Conservation (phyloP, 1,140 invertebrate genomes). For the Bombus difficillimus region DNA sequence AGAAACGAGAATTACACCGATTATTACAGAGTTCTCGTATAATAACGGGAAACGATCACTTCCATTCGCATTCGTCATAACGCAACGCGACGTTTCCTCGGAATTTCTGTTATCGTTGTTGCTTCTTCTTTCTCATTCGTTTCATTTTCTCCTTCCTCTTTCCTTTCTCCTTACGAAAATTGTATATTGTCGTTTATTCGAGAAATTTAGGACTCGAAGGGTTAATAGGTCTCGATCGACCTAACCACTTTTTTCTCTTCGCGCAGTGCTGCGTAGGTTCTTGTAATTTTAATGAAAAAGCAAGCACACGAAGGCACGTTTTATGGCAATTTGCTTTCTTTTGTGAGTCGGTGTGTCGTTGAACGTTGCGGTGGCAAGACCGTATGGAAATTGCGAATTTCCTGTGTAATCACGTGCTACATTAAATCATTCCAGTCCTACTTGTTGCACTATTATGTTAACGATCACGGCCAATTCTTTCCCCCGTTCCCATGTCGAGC, state of each 20-base stretch:
- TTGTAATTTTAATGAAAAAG: conserved; percentile 3
- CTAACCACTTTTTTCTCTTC: too few relatives aligned
- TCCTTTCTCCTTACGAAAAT: not conserved
- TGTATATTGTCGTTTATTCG: not conserved
- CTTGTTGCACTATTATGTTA: conserved; percentile 45
- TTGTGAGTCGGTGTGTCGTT: conserved; percentile 11
- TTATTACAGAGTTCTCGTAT: conserved; percentile 41
- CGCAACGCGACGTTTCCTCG: conserved; percentile 4
- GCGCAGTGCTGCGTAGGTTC: not conserved
- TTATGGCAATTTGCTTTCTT: conserved; percentile 40
- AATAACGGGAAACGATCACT: conserved; percentile 46
- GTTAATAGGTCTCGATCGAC: not conserved
- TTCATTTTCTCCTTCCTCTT: not conserved
- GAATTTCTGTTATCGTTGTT: conserved; percentile 13
- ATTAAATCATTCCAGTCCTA: conserved; percentile 40
- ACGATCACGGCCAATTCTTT: conserved; percentile 24
- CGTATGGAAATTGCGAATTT: conserved; percentile 48
- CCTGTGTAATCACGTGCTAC: conserved; percentile 45
- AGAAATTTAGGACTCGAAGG: not conserved
- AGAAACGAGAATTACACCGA: conserved; percentile 41
- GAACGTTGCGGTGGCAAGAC: not conserved
- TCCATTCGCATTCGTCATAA: conserved; percentile 46
- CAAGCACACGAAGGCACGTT: not conserved
- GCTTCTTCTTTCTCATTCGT: not conserved
- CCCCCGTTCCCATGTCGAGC: conserved; percentile 29